These are phyloP conservation scores for Cephalopachus bancanus DNA, from an alignment of 2,797 vertebrate species.

Conservation along the genomic window DNA sequence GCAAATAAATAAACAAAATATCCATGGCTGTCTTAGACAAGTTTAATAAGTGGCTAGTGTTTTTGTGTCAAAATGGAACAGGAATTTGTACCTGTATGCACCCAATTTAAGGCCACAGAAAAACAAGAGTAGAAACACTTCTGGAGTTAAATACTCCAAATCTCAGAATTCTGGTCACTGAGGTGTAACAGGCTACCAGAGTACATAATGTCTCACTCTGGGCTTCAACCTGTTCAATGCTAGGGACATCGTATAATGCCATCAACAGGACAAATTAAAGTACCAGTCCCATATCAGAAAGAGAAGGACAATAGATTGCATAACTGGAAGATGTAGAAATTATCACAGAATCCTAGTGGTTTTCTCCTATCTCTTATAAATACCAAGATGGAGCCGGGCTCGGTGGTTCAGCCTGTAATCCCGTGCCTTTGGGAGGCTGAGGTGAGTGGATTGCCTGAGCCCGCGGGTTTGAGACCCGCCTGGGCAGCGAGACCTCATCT, in stretches of 20 bases:
- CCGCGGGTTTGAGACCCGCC: too few species aligned
- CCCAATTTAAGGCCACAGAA: background rate
- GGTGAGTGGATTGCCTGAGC: too few species aligned
- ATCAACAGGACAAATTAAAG: slow-evolving; percentile 7
- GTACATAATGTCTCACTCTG: background rate
- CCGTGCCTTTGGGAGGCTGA: too few species aligned
- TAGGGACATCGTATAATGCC: background rate
- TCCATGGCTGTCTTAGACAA: background rate
- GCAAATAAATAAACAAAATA: slow-evolving; percentile 27
- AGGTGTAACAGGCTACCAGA: background rate
- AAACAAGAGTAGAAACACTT: background rate
- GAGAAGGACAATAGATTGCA: background rate
- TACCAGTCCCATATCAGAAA: background rate
- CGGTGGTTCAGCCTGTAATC: too few species aligned
- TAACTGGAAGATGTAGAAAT: background rate
- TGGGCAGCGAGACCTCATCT: too few species aligned
- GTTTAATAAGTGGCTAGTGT: background rate
- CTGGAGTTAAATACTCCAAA: background rate
- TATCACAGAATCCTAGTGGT: background rate
- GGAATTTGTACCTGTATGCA: background rate
- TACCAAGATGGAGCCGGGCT: background rate
- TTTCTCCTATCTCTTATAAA: background rate
- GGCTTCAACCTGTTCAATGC: background rate
- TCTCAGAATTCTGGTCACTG: background rate
- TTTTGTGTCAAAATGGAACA: background rate